Conservation (phyloP, 2,888 invertebrate species). For the Tachystola acroxantha region DNA sequence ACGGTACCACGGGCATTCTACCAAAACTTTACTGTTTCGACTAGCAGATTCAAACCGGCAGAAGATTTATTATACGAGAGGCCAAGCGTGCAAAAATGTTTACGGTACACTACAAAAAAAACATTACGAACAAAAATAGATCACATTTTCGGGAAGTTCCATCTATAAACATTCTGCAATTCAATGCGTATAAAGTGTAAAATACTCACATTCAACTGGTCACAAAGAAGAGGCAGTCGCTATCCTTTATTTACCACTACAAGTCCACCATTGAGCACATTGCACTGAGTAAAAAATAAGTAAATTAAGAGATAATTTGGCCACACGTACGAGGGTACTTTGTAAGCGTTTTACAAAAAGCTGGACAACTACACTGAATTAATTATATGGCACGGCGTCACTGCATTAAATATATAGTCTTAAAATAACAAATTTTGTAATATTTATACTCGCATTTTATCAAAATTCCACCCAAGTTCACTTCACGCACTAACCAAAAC, state of each 20-base stretch:
- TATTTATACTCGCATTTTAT: conserved; percentile 20
- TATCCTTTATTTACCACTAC: conserved; percentile 37
- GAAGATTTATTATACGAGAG: conserved; percentile 4
- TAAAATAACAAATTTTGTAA: conserved; percentile 18
- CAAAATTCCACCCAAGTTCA: conserved; percentile 28
- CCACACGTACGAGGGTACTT: conserved; percentile 30
- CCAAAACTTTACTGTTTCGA: conserved; percentile 1
- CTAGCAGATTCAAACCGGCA: neutral
- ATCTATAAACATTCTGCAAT: too few relatives aligned
- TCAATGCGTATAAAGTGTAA: neutral
- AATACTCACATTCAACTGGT: conserved; percentile 21
- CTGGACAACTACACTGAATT: conserved; percentile 18
- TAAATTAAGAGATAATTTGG: conserved; percentile 37
- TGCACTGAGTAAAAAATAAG: conserved; percentile 36
- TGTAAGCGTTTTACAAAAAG: conserved; percentile 18
- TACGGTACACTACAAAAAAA: conserved; percentile 6
- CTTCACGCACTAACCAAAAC: conserved; percentile 25
- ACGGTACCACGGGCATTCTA: conserved; percentile 4
- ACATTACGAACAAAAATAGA: conserved; percentile 8
- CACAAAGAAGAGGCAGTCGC: conserved; percentile 9
- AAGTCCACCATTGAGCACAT: conserved; percentile 43
- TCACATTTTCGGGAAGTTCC: conserved; percentile 1
- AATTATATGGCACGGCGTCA: conserved; percentile 25
- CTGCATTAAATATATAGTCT: conserved; percentile 8
- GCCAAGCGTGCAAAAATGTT: conserved; percentile 6